Percentiles rank a stretch among this genome's conserved stretches.
Conservation (phyloP, 1,140 invertebrate genomes). For the Sminthurinus signatus region DNA sequence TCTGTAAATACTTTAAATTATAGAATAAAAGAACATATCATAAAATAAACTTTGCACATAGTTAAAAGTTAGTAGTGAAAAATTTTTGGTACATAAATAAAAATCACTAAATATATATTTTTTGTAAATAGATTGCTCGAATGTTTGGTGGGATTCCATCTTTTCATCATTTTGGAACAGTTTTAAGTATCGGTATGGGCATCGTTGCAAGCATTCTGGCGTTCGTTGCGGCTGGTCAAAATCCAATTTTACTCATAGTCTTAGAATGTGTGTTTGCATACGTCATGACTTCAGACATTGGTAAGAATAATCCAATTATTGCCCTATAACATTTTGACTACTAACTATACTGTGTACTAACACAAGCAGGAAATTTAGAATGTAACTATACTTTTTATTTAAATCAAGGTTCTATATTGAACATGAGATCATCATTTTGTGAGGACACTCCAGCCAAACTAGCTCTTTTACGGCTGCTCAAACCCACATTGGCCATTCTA, state of each 20-base stretch:
- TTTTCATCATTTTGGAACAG: slow-evolving; percentile 29
- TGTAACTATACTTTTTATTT: background rate
- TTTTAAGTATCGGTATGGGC: slow-evolving; percentile 16
- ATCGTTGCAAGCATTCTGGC: slow-evolving; percentile 8
- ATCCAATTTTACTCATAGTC: slow-evolving; percentile 4
- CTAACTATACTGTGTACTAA: no score
- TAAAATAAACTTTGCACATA: no score
- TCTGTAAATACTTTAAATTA: no score
- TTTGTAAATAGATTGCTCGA: background rate
- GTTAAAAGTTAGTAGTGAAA: no score
- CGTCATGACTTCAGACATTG: slow-evolving; percentile 30
- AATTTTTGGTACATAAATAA: background rate
- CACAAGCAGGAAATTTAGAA: background rate
- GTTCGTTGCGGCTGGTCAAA: slow-evolving; percentile 18
- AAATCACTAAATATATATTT: background rate
- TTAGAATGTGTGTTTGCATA: slow-evolving; percentile 32
- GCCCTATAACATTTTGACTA: no score
- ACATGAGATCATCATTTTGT: slow-evolving; percentile 18
- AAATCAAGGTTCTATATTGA: background rate
- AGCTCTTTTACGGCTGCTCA: slow-evolving; percentile 8
- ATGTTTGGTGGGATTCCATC: slow-evolving; percentile 24
- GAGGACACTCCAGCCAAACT: slow-evolving; percentile 21
- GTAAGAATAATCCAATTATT: slow-evolving; percentile 22
- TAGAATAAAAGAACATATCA: no score
- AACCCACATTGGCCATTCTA: slow-evolving; percentile 14